These are phyloP conservation scores for Campoletis raptor DNA, from an alignment of 2,888 invertebrate genomes.

Conservation along the genomic window DNA sequence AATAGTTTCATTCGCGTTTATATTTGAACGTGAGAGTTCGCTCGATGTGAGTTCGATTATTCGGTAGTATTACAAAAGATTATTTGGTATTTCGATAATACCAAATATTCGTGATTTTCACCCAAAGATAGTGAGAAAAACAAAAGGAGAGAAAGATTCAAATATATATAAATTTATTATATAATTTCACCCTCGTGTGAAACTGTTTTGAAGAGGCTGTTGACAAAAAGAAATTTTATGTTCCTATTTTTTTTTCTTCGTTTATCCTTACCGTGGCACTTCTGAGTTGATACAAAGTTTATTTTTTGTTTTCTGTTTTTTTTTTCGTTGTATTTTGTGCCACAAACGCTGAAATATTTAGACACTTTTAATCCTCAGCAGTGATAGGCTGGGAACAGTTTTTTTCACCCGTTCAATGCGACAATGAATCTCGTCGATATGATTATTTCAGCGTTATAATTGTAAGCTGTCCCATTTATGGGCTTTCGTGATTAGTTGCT, in stretches of 20 bases:
- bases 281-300: slow-evolving; percentile 25
- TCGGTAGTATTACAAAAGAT: slow-evolving; percentile 50
- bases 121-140: slow-evolving; percentile 44
- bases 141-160: slow-evolving; percentile 42
- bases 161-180: slow-evolving; percentile 32
- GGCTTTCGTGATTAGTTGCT: slow-evolving; percentile 40
- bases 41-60: slow-evolving; percentile 25
- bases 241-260: slow-evolving; percentile 52
- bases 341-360: slow-evolving; percentile 37
- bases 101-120: slow-evolving; percentile 48
- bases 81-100: slow-evolving; percentile 61
- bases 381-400: neutral
- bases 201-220: slow-evolving; percentile 30
- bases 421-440: slow-evolving; percentile 23
- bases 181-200: slow-evolving; percentile 32
- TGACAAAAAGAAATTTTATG: slow-evolving; percentile 43
- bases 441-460: slow-evolving; percentile 30
- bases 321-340: slow-evolving; percentile 41
- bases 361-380: neutral
- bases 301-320: slow-evolving; percentile 15
- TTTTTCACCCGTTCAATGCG: neutral
- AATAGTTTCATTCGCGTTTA: slow-evolving; percentile 19
- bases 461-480: neutral
- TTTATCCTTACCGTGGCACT: slow-evolving; percentile 36
- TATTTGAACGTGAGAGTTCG: neutral